Percentiles rank a stretch among this genome's conserved stretches.
Evolutionary conservation across 2,797 vertebrate species (phyloP).

Genomic region (Manis javanica): DNA sequence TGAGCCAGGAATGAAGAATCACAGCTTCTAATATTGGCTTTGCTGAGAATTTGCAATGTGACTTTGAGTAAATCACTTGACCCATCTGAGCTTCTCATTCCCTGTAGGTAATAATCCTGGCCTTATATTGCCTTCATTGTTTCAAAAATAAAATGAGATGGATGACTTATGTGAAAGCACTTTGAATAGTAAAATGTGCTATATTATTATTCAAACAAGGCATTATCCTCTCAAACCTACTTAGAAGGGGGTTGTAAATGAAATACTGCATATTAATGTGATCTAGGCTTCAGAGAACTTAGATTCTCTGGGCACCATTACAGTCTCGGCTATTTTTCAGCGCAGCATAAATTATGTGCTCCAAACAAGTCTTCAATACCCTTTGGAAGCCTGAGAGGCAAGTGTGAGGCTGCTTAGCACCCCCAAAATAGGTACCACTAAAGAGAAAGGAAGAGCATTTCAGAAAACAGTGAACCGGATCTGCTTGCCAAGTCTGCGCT

Average conservation of each 20-base stretch:
- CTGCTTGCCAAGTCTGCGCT: conserved; percentile 74
- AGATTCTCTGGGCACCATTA: conserved; percentile 64
- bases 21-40: neutral
- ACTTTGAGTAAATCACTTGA: conserved; percentile 71
- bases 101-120: conserved; percentile 58
- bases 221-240: conserved; percentile 74
- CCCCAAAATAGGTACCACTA: conserved; percentile 75
- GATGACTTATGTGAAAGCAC: conserved; percentile 63
- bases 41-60: conserved; percentile 63
- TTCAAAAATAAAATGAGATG: conserved; percentile 70
- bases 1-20: conserved; percentile 39
- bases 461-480: conserved; percentile 63
- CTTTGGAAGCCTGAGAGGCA: conserved; percentile 66
- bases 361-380: conserved; percentile 70
- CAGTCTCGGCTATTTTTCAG: conserved; percentile 61
- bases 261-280: conserved; percentile 77
- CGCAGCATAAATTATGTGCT: conserved; percentile 67
- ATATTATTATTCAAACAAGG: conserved; percentile 81
- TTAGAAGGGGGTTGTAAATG: conserved; percentile 71
- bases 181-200: conserved; percentile 76
- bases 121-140: conserved; percentile 71
- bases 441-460: conserved; percentile 74
- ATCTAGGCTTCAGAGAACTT: conserved; percentile 54
- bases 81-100: conserved; percentile 54
- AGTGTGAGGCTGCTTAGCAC: conserved; percentile 58